Base-by-base conservation (phyloP, 2,797 vertebrate species). In the Myotis planiceps region DNA sequence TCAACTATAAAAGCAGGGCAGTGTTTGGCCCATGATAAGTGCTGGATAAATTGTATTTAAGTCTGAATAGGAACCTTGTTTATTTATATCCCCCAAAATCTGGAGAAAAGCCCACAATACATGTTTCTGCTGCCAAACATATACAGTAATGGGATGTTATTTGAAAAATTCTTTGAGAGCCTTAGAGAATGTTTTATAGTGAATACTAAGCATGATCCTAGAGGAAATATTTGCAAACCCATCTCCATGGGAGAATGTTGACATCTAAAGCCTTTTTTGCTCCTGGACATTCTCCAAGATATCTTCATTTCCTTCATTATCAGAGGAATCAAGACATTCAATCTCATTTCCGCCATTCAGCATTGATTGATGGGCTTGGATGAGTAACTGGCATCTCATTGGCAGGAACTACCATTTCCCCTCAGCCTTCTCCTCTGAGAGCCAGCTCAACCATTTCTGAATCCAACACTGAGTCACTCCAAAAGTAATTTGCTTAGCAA, bases 401-500 rank as follows among this genome's bases (percentile, higher is more conserved):
- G 87, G 81, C 90, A 97, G 81, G 68, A 97, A 84, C 39, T 39
- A n/a, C 42, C 58, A 6, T 34, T 88, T 95, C 51, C 95, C 53
- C 71, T 84, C 60, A 92, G 60, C 34, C 37, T 23, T 95, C 27
- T 80, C 34, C 93, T 96, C 87, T 79, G 16, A 1, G 12, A 93
- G 19, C 53, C 65, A 88, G 49, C 71, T 92, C 66, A 97, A 49
- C 16, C 68, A 39, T 96, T 92, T 58, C 92, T 90, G 68, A 96
- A 93, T 95, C 23, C 15, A 94, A 87, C 78, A 75, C 32, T 45
- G 51, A 97, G 97, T 69, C 74, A 68, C 75, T 96, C 97, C 92
- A 79, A 96, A 96, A 95, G 21, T 91, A 82, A 97, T 85, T 94
- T 96, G 92, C 76, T 12, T 96, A 98, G 60, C 39, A 69, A 96